Evolutionary conservation across 2,888 invertebrate species (phyloP).

Genomic region (Cyaniris semiargus): DNA sequence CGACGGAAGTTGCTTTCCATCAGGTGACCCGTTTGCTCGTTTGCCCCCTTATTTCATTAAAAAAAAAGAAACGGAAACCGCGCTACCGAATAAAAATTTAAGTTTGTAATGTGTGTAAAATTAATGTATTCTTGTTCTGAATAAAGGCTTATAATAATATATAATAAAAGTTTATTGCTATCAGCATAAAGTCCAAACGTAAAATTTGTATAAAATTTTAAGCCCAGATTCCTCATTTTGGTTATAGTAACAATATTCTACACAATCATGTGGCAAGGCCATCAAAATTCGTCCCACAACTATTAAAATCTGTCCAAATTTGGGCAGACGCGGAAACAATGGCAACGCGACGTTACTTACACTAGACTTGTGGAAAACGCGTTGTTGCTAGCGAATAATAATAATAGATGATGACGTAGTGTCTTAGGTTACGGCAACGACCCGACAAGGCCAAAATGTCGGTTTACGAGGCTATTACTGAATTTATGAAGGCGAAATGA

Average conservation of each 20-base stretch:
- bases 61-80: too few species aligned
- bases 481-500: conserved; percentile 51
- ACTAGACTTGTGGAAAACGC: conserved; percentile 35
- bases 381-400: conserved; percentile 46
- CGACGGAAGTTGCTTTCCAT: too few species aligned
- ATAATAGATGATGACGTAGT: conserved; percentile 54
- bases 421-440: conserved; percentile 62
- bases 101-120: too few species aligned
- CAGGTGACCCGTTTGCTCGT: too few species aligned
- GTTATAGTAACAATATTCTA: not conserved
- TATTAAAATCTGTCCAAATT: not conserved
- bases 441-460: conserved; percentile 63
- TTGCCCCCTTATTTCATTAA: too few species aligned
- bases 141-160: too few species aligned
- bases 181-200: too few species aligned
- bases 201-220: not conserved
- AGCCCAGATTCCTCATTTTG: not conserved
- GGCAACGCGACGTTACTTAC: conserved; percentile 17
- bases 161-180: too few species aligned
- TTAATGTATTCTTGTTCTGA: too few species aligned
- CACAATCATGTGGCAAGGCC: not conserved
- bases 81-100: too few species aligned
- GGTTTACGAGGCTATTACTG: conserved; percentile 54
- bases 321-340: not conserved
- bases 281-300: not conserved